phyloP scores from a whole-genome alignment of 2,888 invertebrate species.

The Parnassius smintheus region DNA sequence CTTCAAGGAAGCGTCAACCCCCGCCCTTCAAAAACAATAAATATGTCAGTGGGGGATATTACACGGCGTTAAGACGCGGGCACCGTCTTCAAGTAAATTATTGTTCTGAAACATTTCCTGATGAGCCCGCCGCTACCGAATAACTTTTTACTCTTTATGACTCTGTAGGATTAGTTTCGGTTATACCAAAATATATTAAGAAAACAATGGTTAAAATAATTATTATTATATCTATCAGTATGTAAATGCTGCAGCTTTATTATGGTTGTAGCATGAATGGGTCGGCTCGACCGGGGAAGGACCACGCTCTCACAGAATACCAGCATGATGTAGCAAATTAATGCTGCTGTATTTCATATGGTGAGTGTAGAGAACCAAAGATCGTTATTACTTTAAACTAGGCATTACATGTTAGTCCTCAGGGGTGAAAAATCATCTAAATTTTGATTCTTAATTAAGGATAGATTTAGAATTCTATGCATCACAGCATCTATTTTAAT shows the following conservation, averaged over 20 bases:
- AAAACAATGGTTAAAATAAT: background rate
- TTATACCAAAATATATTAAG: constrained; percentile 35
- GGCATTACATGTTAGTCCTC: too few relatives aligned
- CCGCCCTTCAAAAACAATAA: constrained; percentile 72
- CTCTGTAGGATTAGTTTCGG: constrained; percentile 53
- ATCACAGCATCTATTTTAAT: too few relatives aligned
- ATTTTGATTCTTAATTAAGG: background rate
- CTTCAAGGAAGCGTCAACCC: constrained; percentile 51
- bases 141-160: constrained; percentile 75
- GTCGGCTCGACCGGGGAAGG: too few relatives aligned
- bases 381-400: too few relatives aligned
- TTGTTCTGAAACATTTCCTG: constrained; percentile 71
- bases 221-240: background rate
- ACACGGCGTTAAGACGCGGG: constrained; percentile 62
- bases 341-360: too few relatives aligned
- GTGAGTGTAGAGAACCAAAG: too few relatives aligned
- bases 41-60: constrained; percentile 78
- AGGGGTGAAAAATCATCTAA: too few relatives aligned
- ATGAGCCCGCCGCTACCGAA: constrained; percentile 70
- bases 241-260: too few relatives aligned
- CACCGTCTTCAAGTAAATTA: constrained; percentile 71
- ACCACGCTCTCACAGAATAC: too few relatives aligned
- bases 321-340: too few relatives aligned
- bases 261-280: too few relatives aligned
- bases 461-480: too few relatives aligned